phyloP scores from a whole-genome alignment of 2,888 invertebrate species.

The Latrodectus hesperus region DNA sequence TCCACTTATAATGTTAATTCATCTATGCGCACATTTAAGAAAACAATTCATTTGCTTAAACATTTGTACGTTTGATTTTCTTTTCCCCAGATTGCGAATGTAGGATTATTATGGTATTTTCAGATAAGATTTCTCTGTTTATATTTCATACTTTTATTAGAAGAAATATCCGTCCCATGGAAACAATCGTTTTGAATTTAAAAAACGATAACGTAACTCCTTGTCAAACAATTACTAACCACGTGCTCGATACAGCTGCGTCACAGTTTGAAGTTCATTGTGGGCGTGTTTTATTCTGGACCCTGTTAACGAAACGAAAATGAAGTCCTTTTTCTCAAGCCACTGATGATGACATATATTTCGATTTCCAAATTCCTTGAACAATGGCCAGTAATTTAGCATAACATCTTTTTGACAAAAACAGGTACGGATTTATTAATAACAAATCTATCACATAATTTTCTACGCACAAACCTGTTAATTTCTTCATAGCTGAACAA shows the following conservation, averaged over 20 bases:
- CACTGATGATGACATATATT: not conserved
- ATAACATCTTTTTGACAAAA: not conserved
- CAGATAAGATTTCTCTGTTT: no score
- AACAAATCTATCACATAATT: not conserved
- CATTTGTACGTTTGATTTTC: no score
- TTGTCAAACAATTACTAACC: slow-evolving; percentile 44
- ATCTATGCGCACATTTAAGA: no score
- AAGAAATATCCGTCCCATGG: no score
- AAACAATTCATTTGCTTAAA: no score
- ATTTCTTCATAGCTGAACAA: no score
- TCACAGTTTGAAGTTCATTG: slow-evolving; percentile 47
- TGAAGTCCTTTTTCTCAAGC: slow-evolving; percentile 3
- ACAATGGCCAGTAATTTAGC: not conserved
- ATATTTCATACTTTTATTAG: no score
- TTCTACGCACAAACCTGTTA: not conserved
- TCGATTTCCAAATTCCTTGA: not conserved
- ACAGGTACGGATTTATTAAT: not conserved
- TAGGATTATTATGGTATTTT: no score
- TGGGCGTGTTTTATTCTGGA: slow-evolving; percentile 25
- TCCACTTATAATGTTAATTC: no score
- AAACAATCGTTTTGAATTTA: no score
- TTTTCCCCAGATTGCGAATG: no score
- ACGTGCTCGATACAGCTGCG: slow-evolving; percentile 43
- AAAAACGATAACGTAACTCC: no score
- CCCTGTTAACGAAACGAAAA: slow-evolving; percentile 31